A percentile compares a stretch with the other conserved stretches of the same genome.
phyloP scores from a whole-genome alignment of 2,113 vertebrate species.

The Oreochromis niloticus region DNA sequence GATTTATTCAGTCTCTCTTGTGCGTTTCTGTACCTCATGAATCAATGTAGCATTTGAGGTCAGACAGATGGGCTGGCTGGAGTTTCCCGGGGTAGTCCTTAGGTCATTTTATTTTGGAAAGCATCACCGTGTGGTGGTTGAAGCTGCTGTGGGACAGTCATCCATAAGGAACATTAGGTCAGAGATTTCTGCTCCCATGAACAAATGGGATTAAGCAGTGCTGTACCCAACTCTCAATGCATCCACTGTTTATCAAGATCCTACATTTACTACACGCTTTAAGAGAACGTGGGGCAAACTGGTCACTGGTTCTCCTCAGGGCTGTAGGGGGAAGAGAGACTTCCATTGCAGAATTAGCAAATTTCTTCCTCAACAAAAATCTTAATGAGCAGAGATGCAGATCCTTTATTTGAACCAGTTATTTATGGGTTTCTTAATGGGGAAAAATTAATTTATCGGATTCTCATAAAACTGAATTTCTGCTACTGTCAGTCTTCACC shows the following conservation, averaged over 20 bases:
- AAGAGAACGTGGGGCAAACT: background rate
- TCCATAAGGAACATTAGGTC: background rate
- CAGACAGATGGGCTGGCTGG: constrained; percentile 1
- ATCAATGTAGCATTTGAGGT: background rate
- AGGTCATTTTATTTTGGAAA: constrained; percentile 19
- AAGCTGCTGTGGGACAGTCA: background rate
- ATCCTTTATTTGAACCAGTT: background rate
- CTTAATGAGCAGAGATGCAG: background rate
- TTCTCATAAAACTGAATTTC: background rate
- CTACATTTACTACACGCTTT: background rate
- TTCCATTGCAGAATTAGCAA: background rate
- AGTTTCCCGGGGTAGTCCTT: background rate
- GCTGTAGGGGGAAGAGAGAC: background rate
- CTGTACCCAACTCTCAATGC: background rate
- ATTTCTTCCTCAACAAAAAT: background rate
- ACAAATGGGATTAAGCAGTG: background rate
- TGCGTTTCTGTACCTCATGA: background rate
- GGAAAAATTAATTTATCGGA: background rate
- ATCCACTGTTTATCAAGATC: background rate
- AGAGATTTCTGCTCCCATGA: background rate
- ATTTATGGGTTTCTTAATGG: background rate
- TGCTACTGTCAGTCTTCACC: background rate
- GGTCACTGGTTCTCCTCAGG: background rate
- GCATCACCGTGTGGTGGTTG: background rate
- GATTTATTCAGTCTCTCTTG: background rate